These are phyloP conservation scores for Erebia ligea DNA, from an alignment of 2,888 invertebrate species.

Conservation along the genomic window DNA sequence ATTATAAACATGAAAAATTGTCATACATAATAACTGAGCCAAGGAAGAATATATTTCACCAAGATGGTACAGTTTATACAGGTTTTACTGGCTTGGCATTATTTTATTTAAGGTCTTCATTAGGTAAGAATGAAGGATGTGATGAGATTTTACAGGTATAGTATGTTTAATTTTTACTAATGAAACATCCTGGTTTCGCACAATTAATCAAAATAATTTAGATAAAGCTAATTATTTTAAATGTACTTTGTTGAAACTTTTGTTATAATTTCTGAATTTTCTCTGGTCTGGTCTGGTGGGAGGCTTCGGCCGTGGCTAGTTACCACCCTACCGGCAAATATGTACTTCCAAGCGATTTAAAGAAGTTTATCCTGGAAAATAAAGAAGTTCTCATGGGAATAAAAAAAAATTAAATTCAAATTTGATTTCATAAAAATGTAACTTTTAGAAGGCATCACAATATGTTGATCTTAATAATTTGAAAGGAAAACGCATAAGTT, in stretches of 20 bases:
- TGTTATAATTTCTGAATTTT: too few species aligned
- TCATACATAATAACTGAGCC: conserved; percentile 65
- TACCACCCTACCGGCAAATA: too few species aligned
- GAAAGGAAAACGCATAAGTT: conserved; percentile 82
- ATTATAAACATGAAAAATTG: conserved; percentile 69
- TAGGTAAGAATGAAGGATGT: conserved; percentile 49
- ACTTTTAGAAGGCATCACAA: conserved; percentile 55
- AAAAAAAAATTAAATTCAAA: too few species aligned
- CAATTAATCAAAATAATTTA: too few species aligned
- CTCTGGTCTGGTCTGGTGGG: too few species aligned
- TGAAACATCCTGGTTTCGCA: too few species aligned
- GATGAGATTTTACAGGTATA: conserved; percentile 56
- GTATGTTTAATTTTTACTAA: neutral
- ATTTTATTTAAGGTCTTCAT: conserved; percentile 81
- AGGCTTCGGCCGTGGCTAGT: too few species aligned
- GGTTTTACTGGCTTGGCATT: conserved; percentile 89
- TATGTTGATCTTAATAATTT: conserved; percentile 61
- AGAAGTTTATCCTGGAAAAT: too few species aligned
- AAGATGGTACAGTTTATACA: conserved; percentile 88
- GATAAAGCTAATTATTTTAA: too few species aligned
- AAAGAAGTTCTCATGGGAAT: too few species aligned
- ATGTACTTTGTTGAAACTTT: too few species aligned
- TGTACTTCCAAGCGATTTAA: too few species aligned
- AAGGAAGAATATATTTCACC: conserved; percentile 65
- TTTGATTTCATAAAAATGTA: neutral